Base-by-base conservation (phyloP, 2,113 vertebrate genomes). In the Harpagus bidentatus region DNA sequence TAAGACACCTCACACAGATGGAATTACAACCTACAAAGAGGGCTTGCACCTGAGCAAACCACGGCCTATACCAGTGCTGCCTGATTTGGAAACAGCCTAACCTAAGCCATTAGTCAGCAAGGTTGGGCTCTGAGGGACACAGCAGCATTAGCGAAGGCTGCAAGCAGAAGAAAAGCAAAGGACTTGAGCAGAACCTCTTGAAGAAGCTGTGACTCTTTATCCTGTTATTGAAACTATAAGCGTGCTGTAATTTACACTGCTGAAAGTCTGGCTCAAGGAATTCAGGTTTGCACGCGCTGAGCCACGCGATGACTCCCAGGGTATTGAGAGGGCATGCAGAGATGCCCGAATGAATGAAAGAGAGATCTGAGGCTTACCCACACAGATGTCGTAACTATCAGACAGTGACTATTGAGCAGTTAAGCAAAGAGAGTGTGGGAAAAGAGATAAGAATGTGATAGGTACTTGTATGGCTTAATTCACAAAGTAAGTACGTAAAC, bases 381-480 rank as follows among this genome's bases (percentile, higher is more conserved):
- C 1, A 1, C 0, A 15, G 31, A 48, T 9, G 36, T 47, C 3
- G 0, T 6, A 59, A 18, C 40, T 58, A n/a, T 11, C 32, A 3
- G 9, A 53, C 2, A 19, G 56, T 10, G 47, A 62, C 55, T 38
- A 17, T 4, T 40, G 58, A 25, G 58, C 34, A 70, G 62, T 48
- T 53, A 82, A 1, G 4, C 56, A 82, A 3, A 25, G 42, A 29
- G 45, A 48, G 40, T 0, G 14, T 21, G 40, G 34, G 56, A 31
- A 77, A 61, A 72, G 71, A 92, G 53, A 1, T 36, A 31, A 86
- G 47, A 90, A 42, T 0, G 4, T 4, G 38, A 67, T 3, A 81
- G 52, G 21, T 72, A 82, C 34, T 17, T 32, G 4, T 52, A 65
- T 6, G 12, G 59, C 28, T 76, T 81, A 8, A 45, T 87, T 88